Base-by-base conservation (phyloP, 30 jellyfish, hydroid and myxozoan genomes). In the Nemopilema nomurai region DNA sequence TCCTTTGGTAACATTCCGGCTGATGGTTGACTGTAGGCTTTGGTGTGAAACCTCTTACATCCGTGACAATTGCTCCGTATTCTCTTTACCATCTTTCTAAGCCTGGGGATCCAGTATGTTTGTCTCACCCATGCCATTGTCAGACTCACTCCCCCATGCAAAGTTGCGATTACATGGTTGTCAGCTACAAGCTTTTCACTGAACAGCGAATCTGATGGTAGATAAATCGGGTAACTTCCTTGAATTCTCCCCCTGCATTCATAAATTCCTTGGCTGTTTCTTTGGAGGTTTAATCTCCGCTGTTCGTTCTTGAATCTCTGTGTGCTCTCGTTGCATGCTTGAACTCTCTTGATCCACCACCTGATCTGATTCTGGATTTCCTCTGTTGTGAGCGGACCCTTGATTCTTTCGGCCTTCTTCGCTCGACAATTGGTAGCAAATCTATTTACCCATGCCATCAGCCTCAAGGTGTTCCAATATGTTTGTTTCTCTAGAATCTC, bases 321-420 rank as follows among this genome's bases (percentile, higher is more conserved):
- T 32, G 81, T 65, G 66, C 49, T 32, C 69, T 57, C 66, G 52
- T 16, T 18, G 16, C 25, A n/a, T 41, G 0, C 76, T 27, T 85
- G 90, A 4, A 64, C 75, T 73, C 89, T 29, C 83, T 57, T 51
- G 51, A 75, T 85, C 89, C 72, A 76, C 69, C 32, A 62, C 31
- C 18, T 63, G 50, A 74, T 75, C 0, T 32, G 82, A 21, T 16
- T 29, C 29, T 85, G 69, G 18, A 32, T 85, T 9, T 85, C 94
- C 31, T 85, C 77, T 85, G 94, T 85, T 74, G 94, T 53, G 66
- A 85, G 71, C 31, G 82, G 94, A 19, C 90, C 94, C 57, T 22
- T n/a, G 50, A 51, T 75, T 41, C 83, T 70, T 4, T 52, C 65
- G 1, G 66, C 76, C 62, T 31, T 76, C 79, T 66, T 67, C 41